Evolutionary conservation across 1,140 invertebrate species (phyloP).

Genomic region (Tribolium castaneum): DNA sequence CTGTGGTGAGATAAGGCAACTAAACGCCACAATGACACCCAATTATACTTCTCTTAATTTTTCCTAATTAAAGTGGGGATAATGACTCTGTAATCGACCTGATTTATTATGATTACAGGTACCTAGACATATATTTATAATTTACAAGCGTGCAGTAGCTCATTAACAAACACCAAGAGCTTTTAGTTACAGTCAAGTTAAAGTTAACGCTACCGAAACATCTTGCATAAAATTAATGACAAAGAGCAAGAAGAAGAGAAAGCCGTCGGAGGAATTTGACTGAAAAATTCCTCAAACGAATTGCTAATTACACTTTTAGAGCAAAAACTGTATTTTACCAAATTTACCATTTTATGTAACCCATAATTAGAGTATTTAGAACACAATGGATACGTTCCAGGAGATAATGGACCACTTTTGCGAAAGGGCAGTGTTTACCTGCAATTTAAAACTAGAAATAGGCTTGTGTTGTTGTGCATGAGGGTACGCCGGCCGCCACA

Average conservation of each 20-base stretch:
- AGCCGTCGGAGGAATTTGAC: not conserved
- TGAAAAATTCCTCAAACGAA: not conserved
- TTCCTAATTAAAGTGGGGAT: not conserved
- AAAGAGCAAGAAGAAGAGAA: not conserved
- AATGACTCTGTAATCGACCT: not conserved
- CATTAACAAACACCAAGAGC: not conserved
- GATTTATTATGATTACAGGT: not conserved
- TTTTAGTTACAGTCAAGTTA: no score
- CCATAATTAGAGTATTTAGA: not conserved
- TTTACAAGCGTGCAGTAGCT: not conserved
- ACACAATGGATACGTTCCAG: constrained; percentile 12
- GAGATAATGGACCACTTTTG: not conserved
- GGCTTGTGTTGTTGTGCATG: not conserved
- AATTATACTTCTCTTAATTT: not conserved
- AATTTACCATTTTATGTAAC: constrained; percentile 3
- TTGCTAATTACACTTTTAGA: not conserved
- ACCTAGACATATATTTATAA: not conserved
- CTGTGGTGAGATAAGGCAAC: no score
- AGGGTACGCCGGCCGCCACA: no score
- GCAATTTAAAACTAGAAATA: not conserved
- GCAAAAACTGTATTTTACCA: no score
- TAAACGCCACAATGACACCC: not conserved
- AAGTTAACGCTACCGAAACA: no score
- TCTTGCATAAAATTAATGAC: no score
- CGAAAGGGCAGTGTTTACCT: constrained; percentile 1